Conservation (phyloP, 2,797 vertebrate species). For the Neosilurus hyrtlii region DNA sequence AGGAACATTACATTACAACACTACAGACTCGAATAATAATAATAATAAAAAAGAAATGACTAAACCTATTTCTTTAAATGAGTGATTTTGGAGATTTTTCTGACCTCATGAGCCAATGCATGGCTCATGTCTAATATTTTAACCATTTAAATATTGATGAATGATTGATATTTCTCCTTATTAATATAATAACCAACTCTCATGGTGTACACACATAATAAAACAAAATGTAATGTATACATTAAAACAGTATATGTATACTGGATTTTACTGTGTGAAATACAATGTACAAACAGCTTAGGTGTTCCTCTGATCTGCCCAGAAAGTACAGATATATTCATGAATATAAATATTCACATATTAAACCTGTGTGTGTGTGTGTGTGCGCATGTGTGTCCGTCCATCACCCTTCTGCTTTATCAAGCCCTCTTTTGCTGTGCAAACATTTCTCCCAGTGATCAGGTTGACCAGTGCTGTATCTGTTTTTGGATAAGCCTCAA, state of each 20-base stretch:
- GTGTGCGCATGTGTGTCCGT: neutral
- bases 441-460: neutral
- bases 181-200: neutral
- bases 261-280: neutral
- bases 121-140: neutral
- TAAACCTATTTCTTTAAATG: neutral
- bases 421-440: neutral
- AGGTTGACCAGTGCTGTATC: neutral
- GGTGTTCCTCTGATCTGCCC: neutral
- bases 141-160: neutral
- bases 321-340: neutral
- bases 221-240: neutral
- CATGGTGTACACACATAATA: neutral
- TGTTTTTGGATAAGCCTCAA: slow-evolving; percentile 15
- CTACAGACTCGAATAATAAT: neutral
- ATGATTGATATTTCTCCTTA: neutral
- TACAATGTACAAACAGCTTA: neutral
- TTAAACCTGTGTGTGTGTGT: neutral
- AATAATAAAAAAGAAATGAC: neutral
- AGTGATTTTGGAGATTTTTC: neutral
- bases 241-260: no score
- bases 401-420: neutral
- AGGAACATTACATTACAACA: no score
- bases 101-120: neutral
- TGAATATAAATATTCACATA: neutral